A percentile compares a stretch with the other conserved stretches of the same genome.
These are phyloP conservation scores for Crepidodera aurea DNA, from an alignment of 2,888 invertebrate species.

Conservation along the genomic window DNA sequence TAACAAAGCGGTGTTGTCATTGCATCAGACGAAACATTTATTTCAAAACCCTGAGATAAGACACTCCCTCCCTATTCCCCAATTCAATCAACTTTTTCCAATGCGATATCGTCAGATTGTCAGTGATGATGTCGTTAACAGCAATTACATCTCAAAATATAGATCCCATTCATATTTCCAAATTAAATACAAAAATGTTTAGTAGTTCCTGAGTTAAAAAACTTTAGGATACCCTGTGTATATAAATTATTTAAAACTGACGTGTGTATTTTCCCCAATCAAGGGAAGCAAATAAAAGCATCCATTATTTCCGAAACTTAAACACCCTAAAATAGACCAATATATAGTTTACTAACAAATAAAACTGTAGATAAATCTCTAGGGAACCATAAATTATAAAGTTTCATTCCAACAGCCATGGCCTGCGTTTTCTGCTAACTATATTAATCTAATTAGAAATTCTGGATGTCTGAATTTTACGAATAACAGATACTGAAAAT, in stretches of 20 bases:
- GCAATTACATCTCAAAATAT: too few relatives aligned
- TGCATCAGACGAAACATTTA: too few relatives aligned
- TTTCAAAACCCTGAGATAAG: too few relatives aligned
- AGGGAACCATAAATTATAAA: constrained; percentile 5
- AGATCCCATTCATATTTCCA: too few relatives aligned
- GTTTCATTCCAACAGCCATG: neutral
- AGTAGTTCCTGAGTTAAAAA: too few relatives aligned
- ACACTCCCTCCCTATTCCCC: too few relatives aligned
- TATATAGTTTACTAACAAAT: constrained; percentile 4
- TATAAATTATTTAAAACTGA: neutral
- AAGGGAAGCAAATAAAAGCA: neutral
- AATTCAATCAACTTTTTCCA: too few relatives aligned
- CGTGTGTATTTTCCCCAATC: neutral
- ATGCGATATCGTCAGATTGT: too few relatives aligned
- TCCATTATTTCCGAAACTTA: constrained; percentile 9
- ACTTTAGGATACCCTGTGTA: too few relatives aligned
- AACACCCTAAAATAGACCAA: constrained; percentile 4
- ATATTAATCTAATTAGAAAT: constrained; percentile 4
- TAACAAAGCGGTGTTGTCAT: too few relatives aligned
- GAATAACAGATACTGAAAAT: neutral
- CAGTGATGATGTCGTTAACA: too few relatives aligned
- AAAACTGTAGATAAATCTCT: neutral
- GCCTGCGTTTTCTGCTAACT: neutral
- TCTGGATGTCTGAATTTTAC: neutral
- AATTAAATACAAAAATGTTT: too few relatives aligned